Evolutionary conservation across 2,797 vertebrate genomes (phyloP).

Genomic region (Tapera naevia): DNA sequence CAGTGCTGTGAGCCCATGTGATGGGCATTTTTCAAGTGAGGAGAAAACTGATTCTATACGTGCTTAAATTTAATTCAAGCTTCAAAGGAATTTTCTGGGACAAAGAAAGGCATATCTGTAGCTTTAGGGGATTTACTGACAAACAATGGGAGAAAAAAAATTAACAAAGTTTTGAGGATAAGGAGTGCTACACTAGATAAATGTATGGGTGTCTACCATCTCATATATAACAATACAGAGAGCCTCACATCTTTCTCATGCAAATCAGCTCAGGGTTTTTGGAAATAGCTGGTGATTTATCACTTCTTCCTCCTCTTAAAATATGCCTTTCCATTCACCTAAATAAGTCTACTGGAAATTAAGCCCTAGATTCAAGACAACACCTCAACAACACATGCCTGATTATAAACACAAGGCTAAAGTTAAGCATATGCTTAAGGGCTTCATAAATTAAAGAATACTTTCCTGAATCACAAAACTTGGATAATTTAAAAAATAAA

Average conservation of each 20-base stretch:
- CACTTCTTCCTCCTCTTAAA: constrained; percentile 5
- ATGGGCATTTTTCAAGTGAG: neutral
- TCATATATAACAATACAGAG: neutral
- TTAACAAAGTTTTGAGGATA: constrained; percentile 15
- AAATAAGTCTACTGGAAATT: neutral
- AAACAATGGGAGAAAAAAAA: constrained; percentile 43
- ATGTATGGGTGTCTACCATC: neutral
- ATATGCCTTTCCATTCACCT: neutral
- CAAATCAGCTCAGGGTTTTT: constrained; percentile 31
- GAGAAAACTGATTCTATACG: neutral
- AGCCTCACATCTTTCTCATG: neutral
- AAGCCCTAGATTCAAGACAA: neutral
- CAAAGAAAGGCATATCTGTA: neutral
- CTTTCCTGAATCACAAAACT: neutral
- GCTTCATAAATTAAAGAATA: neutral
- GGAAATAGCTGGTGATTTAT: constrained; percentile 4
- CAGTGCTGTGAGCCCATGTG: neutral
- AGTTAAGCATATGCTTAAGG: neutral
- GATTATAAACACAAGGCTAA: neutral
- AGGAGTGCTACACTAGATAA: neutral
- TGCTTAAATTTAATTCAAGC: constrained; percentile 19
- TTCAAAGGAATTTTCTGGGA: constrained; percentile 54
- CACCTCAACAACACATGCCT: neutral
- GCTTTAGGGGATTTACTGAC: constrained; percentile 37
- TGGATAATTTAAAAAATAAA: neutral